A percentile compares a stretch with the other conserved stretches of the same genome.
phyloP scores from a whole-genome alignment of 30 jellyfish, hydroid and myxozoan genomes.

The Nemopilema nomurai region DNA sequence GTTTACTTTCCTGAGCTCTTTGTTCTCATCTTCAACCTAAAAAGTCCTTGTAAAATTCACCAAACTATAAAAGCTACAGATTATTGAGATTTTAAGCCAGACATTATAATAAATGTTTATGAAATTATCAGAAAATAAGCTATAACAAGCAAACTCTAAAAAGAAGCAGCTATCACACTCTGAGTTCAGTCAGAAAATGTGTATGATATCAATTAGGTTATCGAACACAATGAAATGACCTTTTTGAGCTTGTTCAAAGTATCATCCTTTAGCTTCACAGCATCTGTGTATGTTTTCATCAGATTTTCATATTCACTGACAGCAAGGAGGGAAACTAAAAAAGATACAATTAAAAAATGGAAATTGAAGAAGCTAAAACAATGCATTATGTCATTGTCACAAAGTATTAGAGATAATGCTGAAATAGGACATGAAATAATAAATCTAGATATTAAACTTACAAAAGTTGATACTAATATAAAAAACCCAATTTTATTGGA shows the following conservation, averaged over 20 bases:
- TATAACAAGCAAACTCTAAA: not conserved
- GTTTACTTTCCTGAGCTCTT: slow-evolving; percentile 66
- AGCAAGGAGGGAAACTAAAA: slow-evolving; percentile 83
- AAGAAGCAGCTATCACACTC: not conserved
- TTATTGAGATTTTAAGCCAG: too few relatives aligned
- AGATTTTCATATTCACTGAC: slow-evolving; percentile 84
- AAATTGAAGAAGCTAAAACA: too few relatives aligned
- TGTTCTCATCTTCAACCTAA: slow-evolving; percentile 82
- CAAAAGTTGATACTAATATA: too few relatives aligned
- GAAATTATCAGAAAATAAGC: not conserved
- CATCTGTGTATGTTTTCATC: slow-evolving; percentile 63
- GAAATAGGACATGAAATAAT: too few relatives aligned
- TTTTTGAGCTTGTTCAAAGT: slow-evolving; percentile 40
- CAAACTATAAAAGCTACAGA: too few relatives aligned
- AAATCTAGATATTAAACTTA: too few relatives aligned
- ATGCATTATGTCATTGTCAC: too few relatives aligned
- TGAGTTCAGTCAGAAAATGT: not conserved
- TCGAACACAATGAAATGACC: slow-evolving; percentile 11
- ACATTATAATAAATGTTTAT: too few relatives aligned
- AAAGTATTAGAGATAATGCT: too few relatives aligned
- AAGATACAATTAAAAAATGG: too few relatives aligned
- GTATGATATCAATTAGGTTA: not conserved
- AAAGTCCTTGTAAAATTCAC: not conserved
- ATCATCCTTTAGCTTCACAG: slow-evolving; percentile 44
- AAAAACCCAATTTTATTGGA: too few relatives aligned